A percentile compares a stretch with the other conserved stretches of the same genome.
Conservation (phyloP, 2,797 vertebrate species). For the Hybognathus amarus region DNA sequence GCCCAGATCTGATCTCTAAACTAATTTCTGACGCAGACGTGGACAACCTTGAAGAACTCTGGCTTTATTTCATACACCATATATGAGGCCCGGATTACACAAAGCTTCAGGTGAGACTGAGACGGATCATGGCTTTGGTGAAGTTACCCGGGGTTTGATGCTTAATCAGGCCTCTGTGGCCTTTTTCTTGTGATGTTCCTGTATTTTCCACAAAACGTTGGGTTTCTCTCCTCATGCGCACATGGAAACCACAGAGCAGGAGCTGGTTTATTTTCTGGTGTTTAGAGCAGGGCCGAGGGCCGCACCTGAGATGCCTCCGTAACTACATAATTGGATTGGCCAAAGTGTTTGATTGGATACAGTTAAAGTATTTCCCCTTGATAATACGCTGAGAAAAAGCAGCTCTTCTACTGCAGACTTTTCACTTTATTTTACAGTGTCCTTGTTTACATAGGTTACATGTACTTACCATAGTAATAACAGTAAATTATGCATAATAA, state of each 20-base stretch:
- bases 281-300: conserved; percentile 31
- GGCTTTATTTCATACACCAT: conserved; percentile 23
- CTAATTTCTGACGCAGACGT: conserved; percentile 36
- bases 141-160: conserved; percentile 21
- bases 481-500: too few relatives aligned
- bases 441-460: too few relatives aligned
- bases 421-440: neutral
- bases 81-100: conserved; percentile 1
- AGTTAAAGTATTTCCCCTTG: conserved; percentile 73
- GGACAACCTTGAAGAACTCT: conserved; percentile 43
- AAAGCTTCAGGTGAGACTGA: conserved; percentile 12
- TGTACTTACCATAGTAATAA: too few relatives aligned
- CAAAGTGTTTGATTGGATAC: conserved; percentile 73
- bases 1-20: conserved; percentile 28
- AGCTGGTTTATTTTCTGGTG: conserved; percentile 55
- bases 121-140: neutral
- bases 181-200: too few relatives aligned
- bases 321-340: conserved; percentile 73
- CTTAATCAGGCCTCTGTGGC: conserved; percentile 1
- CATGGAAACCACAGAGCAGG: conserved; percentile 55
- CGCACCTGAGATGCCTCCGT: conserved; percentile 66
- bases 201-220: too few relatives aligned
- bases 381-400: conserved; percentile 49
- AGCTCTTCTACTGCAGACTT: conserved; percentile 37
- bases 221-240: conserved; percentile 28